Evolutionary conservation across 2,797 vertebrate genomes (phyloP).

Genomic region (Gastrophryne carolinensis): DNA sequence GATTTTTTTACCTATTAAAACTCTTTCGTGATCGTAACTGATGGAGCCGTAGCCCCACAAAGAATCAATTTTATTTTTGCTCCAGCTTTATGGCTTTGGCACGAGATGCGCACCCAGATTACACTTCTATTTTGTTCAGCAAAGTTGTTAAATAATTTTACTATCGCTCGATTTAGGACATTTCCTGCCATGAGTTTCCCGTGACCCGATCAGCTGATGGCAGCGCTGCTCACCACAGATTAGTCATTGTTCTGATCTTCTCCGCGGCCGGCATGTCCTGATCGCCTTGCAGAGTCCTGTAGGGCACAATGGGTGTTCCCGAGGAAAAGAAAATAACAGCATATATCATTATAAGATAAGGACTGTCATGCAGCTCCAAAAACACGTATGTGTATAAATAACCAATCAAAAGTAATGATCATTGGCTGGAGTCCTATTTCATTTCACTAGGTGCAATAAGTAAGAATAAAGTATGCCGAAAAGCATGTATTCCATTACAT

Average conservation of each 20-base stretch:
- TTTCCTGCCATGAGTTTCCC: not conserved
- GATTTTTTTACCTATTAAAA: not conserved
- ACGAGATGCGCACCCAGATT: not conserved
- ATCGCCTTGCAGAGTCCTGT: not conserved
- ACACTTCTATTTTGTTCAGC: not conserved
- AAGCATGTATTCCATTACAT: no score
- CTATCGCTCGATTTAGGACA: not conserved
- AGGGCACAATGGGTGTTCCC: not conserved
- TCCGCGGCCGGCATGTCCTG: not conserved
- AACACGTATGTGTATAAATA: no score
- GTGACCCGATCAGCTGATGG: constrained; percentile 11
- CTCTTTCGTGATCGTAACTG: not conserved
- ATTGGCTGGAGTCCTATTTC: no score
- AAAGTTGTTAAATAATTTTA: no score
- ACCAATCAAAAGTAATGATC: no score
- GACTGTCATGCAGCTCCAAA: no score
- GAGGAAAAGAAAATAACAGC: not conserved
- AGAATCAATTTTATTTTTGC: not conserved
- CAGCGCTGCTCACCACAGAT: not conserved
- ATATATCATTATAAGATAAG: no score
- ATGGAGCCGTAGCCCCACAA: not conserved
- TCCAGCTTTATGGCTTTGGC: not conserved
- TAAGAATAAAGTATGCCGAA: no score
- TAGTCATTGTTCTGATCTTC: not conserved
- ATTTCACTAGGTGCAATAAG: no score